These are phyloP conservation scores for Drosophila tanythrix DNA, from an alignment of 2,888 invertebrate genomes.

Conservation along the genomic window DNA sequence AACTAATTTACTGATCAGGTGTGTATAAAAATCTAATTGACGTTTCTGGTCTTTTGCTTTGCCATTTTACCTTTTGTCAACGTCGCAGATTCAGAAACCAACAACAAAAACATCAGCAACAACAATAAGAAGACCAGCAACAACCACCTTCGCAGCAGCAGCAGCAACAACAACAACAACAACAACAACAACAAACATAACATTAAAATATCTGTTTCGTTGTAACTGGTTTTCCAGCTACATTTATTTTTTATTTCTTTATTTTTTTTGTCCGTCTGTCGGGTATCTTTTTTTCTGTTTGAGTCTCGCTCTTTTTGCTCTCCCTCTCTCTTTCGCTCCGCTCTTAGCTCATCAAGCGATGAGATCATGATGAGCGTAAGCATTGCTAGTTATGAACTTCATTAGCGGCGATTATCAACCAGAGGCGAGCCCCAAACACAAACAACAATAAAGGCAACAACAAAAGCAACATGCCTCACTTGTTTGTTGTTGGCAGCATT, in stretches of 20 bases:
- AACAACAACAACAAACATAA: conserved; percentile 36
- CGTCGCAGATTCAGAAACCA: conserved; percentile 60
- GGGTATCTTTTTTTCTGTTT: conserved; percentile 22
- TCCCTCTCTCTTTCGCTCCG: conserved; percentile 2
- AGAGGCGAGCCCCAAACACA: conserved; percentile 38
- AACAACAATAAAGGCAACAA: conserved; percentile 8
- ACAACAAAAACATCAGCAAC: conserved; percentile 20
- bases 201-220: conserved; percentile 61
- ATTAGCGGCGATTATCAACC: conserved; percentile 61
- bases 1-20: background rate
- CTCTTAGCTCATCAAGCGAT: conserved; percentile 42
- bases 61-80: conserved; percentile 64
- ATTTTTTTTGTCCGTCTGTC: conserved; percentile 25
- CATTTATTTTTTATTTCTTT: conserved; percentile 40
- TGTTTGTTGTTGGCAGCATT: conserved; percentile 31
- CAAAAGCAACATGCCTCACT: conserved; percentile 9
- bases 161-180: conserved; percentile 26
- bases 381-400: conserved; percentile 45
- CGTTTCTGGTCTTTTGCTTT: conserved; percentile 47
- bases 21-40: conserved; percentile 33
- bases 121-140: conserved; percentile 30
- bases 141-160: conserved; percentile 39
- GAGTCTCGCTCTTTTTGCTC: conserved; percentile 14
- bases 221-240: conserved; percentile 71
- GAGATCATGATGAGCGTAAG: conserved; percentile 28